Percentiles rank a stretch among this genome's conserved stretches.
phyloP scores from a whole-genome alignment of 2,888 invertebrate species.

The Caenorhabditis imperialis region DNA sequence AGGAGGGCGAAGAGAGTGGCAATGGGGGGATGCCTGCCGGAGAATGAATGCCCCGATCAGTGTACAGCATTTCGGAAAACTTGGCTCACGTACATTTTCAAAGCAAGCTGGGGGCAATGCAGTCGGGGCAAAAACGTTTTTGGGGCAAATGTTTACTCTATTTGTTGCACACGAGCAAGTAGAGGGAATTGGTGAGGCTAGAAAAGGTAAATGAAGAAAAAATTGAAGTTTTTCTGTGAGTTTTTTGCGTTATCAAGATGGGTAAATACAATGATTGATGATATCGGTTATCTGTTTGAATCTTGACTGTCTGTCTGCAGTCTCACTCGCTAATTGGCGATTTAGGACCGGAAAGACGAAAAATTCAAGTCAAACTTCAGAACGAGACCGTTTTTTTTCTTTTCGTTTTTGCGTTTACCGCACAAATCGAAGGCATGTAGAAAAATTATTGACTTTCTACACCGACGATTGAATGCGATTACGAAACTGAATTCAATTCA shows the following conservation, averaged over 20 bases:
- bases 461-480: background rate
- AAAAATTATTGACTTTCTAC: background rate
- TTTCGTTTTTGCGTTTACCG: background rate
- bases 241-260: no score
- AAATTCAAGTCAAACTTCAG: no score
- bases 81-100: constrained; percentile 20
- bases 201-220: constrained; percentile 14
- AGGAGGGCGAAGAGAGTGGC: constrained; percentile 1
- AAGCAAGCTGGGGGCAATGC: constrained; percentile 4
- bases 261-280: constrained; percentile 55
- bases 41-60: constrained; percentile 46
- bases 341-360: constrained; percentile 1
- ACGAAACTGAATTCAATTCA: constrained; percentile 5
- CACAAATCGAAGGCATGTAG: background rate
- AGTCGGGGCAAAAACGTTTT: constrained; percentile 8
- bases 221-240: no score
- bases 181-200: constrained; percentile 3
- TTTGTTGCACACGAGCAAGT: constrained; percentile 5
- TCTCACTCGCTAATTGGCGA: background rate
- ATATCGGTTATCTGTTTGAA: constrained; percentile 40
- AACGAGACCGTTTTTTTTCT: background rate
- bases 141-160: constrained; percentile 19
- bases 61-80: constrained; percentile 44
- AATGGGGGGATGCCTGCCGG: constrained; percentile 18
- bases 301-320: constrained; percentile 4